Conservation (phyloP, 2,888 invertebrate genomes). For the Acheta domesticus region DNA sequence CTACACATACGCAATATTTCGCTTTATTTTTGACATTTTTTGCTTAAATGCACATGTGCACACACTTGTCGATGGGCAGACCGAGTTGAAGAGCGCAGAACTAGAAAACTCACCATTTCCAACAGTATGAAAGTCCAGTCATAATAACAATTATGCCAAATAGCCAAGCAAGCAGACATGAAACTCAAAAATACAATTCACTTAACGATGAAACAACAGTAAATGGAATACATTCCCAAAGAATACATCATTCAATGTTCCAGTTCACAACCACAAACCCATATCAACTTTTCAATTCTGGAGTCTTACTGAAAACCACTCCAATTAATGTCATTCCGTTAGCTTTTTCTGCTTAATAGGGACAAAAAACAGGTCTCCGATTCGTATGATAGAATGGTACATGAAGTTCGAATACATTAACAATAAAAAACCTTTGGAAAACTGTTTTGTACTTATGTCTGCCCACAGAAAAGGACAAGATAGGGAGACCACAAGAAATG, state of each 20-base stretch:
- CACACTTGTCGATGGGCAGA: background rate
- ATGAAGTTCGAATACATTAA: background rate
- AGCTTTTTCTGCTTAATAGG: background rate
- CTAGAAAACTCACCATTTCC: background rate
- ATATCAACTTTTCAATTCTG: too few species aligned
- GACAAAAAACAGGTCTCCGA: background rate
- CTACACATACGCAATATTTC: background rate
- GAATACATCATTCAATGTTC: too few species aligned
- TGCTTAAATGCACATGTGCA: background rate
- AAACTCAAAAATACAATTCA: background rate
- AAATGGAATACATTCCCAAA: too few species aligned
- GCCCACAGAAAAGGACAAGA: background rate
- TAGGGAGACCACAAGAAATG: background rate
- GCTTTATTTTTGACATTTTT: slow-evolving; percentile 10
- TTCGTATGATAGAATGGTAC: background rate
- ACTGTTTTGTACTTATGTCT: background rate
- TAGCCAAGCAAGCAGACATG: slow-evolving; percentile 18
- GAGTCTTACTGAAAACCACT: too few species aligned
- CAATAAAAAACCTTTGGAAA: background rate
- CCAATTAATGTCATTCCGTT: background rate
- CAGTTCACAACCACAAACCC: too few species aligned
- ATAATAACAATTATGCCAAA: background rate
- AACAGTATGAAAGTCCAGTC: background rate
- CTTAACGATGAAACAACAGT: too few species aligned
- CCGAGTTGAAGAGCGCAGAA: slow-evolving; percentile 1